Conservation (phyloP, 2,797 vertebrate genomes). For the Hyperoplus immaculatus region DNA sequence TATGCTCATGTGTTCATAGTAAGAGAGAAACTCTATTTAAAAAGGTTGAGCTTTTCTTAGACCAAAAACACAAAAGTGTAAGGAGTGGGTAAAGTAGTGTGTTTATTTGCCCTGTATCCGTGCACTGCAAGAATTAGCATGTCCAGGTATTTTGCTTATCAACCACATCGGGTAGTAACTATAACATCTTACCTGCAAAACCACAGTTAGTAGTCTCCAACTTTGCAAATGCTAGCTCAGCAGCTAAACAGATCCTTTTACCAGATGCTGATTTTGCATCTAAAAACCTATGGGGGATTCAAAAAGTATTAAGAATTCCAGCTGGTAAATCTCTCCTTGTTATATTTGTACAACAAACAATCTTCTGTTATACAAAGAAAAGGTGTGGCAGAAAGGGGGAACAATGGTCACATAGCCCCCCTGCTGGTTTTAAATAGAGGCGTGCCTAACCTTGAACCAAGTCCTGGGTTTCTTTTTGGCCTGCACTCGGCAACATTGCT, state of each 20-base stretch:
- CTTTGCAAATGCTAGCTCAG: no score
- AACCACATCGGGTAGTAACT: no score
- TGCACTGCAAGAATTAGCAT: neutral
- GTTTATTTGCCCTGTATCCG: neutral
- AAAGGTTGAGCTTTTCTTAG: neutral
- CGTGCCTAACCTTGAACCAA: conserved; percentile 45
- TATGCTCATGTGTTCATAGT: neutral
- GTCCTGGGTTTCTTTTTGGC: conserved; percentile 39
- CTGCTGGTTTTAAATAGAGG: conserved; percentile 23
- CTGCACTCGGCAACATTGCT: conserved; percentile 26
- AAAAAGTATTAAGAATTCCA: neutral
- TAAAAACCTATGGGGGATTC: no score
- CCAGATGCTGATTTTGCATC: neutral
- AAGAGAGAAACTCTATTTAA: neutral
- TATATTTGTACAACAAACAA: neutral
- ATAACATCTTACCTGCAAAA: no score
- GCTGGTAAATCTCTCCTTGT: neutral
- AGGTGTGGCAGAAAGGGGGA: neutral
- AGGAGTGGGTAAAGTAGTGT: neutral
- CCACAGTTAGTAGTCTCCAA: no score
- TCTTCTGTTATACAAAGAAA: neutral
- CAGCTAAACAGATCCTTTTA: neutral
- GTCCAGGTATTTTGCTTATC: no score
- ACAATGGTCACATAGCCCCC: neutral
- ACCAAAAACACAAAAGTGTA: neutral